phyloP scores from a whole-genome alignment of 2,888 invertebrate genomes.

The Xylota sylvarum region DNA sequence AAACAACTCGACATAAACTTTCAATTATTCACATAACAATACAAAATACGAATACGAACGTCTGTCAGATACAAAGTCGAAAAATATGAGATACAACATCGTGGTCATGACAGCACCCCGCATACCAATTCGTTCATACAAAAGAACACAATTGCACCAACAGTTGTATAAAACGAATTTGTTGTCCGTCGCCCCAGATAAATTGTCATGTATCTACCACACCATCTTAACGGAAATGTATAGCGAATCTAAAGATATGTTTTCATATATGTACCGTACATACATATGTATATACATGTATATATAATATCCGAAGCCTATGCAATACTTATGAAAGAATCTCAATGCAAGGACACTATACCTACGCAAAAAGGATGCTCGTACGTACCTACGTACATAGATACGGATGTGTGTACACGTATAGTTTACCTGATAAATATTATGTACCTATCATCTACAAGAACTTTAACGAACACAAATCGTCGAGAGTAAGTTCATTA shows the following conservation, averaged over 20 bases:
- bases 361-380: constrained; percentile 15
- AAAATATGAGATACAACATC: constrained; percentile 62
- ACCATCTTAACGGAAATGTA: constrained; percentile 57
- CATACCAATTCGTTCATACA: constrained; percentile 55
- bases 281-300: neutral
- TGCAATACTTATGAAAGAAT: constrained; percentile 4
- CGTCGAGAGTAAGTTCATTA: constrained; percentile 49
- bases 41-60: constrained; percentile 45
- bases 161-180: constrained; percentile 56
- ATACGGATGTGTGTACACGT: neutral
- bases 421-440: constrained; percentile 28
- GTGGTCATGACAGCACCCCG: constrained; percentile 70
- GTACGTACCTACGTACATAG: neutral
- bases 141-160: constrained; percentile 63
- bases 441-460: constrained; percentile 43
- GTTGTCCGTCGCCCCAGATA: constrained; percentile 66
- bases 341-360: constrained; percentile 8
- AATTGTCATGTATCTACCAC: constrained; percentile 52
- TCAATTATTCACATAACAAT: constrained; percentile 64
- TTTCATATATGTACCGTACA: neutral
- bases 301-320: constrained; percentile 23
- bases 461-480: constrained; percentile 53
- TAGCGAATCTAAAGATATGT: constrained; percentile 18
- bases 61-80: constrained; percentile 58
- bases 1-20: constrained; percentile 44